These are phyloP conservation scores for Hylomyscus alleni DNA, from an alignment of 2,797 vertebrate genomes.

Conservation along the genomic window DNA sequence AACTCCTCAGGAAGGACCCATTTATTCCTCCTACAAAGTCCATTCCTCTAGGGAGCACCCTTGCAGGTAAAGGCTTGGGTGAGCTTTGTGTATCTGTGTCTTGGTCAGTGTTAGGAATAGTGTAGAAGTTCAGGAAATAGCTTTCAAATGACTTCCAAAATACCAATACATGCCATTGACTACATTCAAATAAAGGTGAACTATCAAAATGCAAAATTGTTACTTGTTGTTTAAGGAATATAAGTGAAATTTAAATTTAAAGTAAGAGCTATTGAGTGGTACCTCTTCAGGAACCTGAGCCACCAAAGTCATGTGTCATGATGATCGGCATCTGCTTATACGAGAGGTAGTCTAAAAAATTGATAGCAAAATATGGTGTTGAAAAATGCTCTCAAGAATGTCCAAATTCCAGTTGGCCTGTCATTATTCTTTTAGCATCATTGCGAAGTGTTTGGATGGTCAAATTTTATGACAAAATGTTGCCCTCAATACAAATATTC, in stretches of 20 bases:
- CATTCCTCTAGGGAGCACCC: background rate
- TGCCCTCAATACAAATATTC: background rate
- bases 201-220: background rate
- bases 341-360: background rate
- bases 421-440: background rate
- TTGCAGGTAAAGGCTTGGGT: background rate
- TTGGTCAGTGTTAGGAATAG: background rate
- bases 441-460: background rate
- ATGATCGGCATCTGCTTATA: background rate
- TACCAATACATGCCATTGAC: background rate
- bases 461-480: background rate
- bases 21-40: background rate
- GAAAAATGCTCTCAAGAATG: accelerated
- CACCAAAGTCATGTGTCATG: background rate
- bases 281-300: background rate
- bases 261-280: background rate
- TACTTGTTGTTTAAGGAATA: background rate
- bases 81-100: background rate
- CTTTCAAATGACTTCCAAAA: background rate
- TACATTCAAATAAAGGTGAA: background rate
- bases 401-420: background rate
- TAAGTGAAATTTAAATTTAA: background rate
- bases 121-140: background rate
- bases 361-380: background rate
- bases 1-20: background rate